Base-by-base conservation (phyloP, 2,888 invertebrate species). In the Leptinotarsa juncta region DNA sequence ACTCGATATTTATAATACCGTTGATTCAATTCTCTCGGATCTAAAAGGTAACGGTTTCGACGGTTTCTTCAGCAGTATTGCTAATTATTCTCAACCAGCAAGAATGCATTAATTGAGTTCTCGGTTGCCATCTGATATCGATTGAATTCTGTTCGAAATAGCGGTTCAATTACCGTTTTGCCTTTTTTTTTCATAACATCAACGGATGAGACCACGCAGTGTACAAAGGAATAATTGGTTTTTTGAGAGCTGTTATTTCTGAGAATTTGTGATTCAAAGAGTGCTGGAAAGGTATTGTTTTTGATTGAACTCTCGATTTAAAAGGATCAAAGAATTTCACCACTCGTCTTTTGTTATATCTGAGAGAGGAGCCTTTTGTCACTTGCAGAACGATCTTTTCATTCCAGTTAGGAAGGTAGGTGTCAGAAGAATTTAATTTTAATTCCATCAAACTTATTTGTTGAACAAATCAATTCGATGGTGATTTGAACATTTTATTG, bases 161-260 rank as follows among this genome's bases (percentile, higher is more conserved):
- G 5, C 10, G n/a, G 62, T n/a, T n/a, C 32, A 62, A 42, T 62
- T 62, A 32, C 60, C 26, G 23, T 60, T 60, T 60, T 16, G 60
- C 15, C 15, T 60, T 60, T 60, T 60, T 60, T 12, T 42, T 15
- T 20, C 23, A 15, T 26, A 23, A 60, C 32, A 62, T 62, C 26
- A 16, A 62, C 42, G 10, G 62, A 62, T 62, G 62, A 62, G 12
- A 16, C 18, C 62, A n/a, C 42, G 62, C 26, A 62, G 62, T 62
- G 42, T 14, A 23, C 57, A 57, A 62, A 62, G 62, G n/a, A 62
- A 16, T 62, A 62, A 62, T 62, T 62, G 32, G 32, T 62, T 62
- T 62, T 32, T 62, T 12, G 26, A 23, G 26, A 62, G 62, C 32
- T 62, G 62, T 62, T 32, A 26, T 42, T 62, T 26, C 62, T 26